A percentile compares a stretch with the other conserved stretches of the same genome.
Conservation (phyloP, 1,140 invertebrate genomes). For the Orchesella cincta region DNA sequence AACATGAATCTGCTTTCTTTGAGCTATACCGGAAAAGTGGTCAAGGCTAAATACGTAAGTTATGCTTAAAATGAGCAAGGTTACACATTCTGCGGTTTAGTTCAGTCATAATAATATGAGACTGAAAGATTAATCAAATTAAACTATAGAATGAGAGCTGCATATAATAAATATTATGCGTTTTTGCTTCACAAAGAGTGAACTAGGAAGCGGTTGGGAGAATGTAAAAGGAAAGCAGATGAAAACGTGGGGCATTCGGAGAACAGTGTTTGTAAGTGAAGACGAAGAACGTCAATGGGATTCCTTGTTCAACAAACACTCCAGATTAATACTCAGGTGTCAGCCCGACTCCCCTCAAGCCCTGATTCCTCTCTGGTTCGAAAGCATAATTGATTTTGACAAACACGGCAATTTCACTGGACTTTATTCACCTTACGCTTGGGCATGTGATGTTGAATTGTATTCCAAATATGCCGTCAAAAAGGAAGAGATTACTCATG, state of each 20-base stretch:
- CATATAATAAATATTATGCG: background rate
- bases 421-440: conserved; percentile 32
- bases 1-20: conserved; percentile 32
- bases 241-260: conserved; percentile 38
- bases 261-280: conserved; percentile 26
- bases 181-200: conserved; percentile 21
- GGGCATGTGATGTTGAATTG: conserved; percentile 47
- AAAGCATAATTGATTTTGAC: conserved; percentile 28
- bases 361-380: conserved; percentile 47
- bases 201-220: conserved; percentile 38
- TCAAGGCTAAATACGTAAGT: conserved; percentile 43
- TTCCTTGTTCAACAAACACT: conserved; percentile 42
- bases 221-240: conserved; percentile 43
- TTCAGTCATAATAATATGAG: too few relatives aligned
- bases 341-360: conserved; percentile 41
- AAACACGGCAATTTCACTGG: conserved; percentile 19
- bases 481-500: conserved; percentile 36
- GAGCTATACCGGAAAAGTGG: conserved; percentile 28
- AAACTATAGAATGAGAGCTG: background rate
- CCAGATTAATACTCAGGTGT: conserved; percentile 42
- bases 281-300: conserved; percentile 36
- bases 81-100: too few relatives aligned
- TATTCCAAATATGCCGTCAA: conserved; percentile 43
- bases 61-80: too few relatives aligned
- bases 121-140: background rate